A percentile compares a stretch with the other conserved stretches of the same genome.
These are phyloP conservation scores for Heliconius himera DNA, from an alignment of 1,140 invertebrate species.

Conservation along the genomic window DNA sequence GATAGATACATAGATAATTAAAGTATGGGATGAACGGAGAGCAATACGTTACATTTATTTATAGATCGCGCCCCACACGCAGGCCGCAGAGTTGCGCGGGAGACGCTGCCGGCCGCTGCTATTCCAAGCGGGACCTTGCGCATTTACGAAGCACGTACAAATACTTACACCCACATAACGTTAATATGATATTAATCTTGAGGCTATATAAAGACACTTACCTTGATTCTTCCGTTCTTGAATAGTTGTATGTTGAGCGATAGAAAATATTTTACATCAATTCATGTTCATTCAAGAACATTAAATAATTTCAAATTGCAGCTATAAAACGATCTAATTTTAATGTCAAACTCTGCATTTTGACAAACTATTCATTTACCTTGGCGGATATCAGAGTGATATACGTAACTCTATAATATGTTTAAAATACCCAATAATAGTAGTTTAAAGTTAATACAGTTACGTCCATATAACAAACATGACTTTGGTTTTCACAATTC, in stretches of 20 bases:
- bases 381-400: no score
- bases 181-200: slow-evolving; percentile 7
- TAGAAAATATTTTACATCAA: not conserved
- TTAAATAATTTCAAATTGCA: not conserved
- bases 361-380: not conserved
- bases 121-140: slow-evolving; percentile 36
- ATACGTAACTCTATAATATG: not conserved
- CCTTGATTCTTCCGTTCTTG: slow-evolving; percentile 3
- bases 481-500: not conserved
- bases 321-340: not conserved
- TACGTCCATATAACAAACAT: not conserved
- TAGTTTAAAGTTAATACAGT: not conserved
- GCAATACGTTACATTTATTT: slow-evolving; percentile 35
- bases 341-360: not conserved
- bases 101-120: slow-evolving; percentile 31
- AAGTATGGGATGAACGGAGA: slow-evolving; percentile 28
- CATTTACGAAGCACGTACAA: slow-evolving; percentile 25
- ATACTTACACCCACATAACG: slow-evolving; percentile 13
- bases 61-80: slow-evolving; percentile 36
- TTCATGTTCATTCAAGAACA: not conserved
- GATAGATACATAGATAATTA: no score
- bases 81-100: slow-evolving; percentile 28
- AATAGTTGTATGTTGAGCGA: not conserved
- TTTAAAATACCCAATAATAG: not conserved
- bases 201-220: slow-evolving; percentile 11